Percentiles rank a stretch among this genome's conserved stretches.
These are phyloP conservation scores for Polia nebulosa DNA, from an alignment of 2,888 invertebrate genomes.

Conservation along the genomic window DNA sequence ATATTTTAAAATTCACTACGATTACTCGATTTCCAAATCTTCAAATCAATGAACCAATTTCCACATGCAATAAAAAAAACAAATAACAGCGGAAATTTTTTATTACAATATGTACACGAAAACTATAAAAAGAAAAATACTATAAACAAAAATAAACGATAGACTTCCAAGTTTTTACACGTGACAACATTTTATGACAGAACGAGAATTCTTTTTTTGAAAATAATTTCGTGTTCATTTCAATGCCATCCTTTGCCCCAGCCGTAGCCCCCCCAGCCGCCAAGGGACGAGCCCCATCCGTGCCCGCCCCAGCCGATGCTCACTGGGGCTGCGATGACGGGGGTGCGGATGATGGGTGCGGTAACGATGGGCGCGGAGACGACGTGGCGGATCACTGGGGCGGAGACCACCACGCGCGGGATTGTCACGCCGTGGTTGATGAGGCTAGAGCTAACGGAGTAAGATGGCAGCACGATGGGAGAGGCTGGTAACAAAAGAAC, in stretches of 20 bases:
- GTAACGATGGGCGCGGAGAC: constrained; percentile 68
- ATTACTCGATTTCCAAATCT: constrained; percentile 9
- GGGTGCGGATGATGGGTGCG: constrained; percentile 69
- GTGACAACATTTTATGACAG: constrained; percentile 30
- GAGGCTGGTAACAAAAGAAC: constrained; percentile 48
- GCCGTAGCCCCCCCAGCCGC: constrained; percentile 60
- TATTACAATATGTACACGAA: constrained; percentile 55
- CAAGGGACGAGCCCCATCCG: constrained; percentile 55
- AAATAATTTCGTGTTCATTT: constrained; percentile 58
- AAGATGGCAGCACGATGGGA: constrained; percentile 66
- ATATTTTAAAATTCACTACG: background rate
- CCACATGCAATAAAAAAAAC: constrained; percentile 41
- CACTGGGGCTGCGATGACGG: constrained; percentile 51
- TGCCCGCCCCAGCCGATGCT: constrained; percentile 62
- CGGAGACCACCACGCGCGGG: constrained; percentile 68
- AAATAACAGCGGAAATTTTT: constrained; percentile 44
- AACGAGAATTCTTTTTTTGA: constrained; percentile 42
- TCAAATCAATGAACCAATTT: constrained; percentile 24
- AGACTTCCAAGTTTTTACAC: constrained; percentile 35
- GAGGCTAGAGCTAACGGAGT: constrained; percentile 75
- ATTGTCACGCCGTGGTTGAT: constrained; percentile 80
- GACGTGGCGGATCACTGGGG: constrained; percentile 58
- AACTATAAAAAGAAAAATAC: constrained; percentile 45
- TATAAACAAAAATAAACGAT: constrained; percentile 42
- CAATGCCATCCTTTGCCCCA: constrained; percentile 60